phyloP scores from a whole-genome alignment of 1,140 invertebrate genomes.

The Ostrea edulis region DNA sequence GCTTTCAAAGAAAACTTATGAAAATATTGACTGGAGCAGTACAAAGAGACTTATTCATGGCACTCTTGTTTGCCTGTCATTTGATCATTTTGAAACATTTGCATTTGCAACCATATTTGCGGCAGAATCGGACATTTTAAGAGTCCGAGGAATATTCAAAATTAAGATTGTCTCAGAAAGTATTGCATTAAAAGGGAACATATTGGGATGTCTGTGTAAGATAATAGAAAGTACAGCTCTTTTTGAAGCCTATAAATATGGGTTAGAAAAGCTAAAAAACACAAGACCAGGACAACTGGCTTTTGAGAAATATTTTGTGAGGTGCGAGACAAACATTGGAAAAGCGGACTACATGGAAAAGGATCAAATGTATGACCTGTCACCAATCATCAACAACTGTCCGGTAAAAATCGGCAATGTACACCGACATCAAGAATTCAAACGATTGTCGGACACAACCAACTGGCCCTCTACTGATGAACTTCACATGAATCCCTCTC shows the following conservation, averaged over 20 bases:
- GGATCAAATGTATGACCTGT: constrained; percentile 57
- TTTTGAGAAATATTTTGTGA: constrained; percentile 71
- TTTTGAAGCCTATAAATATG: constrained; percentile 80
- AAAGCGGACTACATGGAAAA: constrained; percentile 62
- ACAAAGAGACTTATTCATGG: constrained; percentile 85
- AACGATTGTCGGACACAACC: background rate
- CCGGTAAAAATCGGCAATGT: background rate
- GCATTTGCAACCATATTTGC: constrained; percentile 84
- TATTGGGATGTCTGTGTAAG: constrained; percentile 44
- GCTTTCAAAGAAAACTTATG: constrained; percentile 63
- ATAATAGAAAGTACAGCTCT: constrained; percentile 80
- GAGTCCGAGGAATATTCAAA: background rate
- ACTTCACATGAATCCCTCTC: constrained; percentile 77
- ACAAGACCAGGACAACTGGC: constrained; percentile 72
- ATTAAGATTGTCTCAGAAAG: background rate
- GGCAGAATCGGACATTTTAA: constrained; percentile 40
- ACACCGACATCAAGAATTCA: background rate
- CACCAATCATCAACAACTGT: constrained; percentile 44
- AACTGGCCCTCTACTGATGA: constrained; percentile 68
- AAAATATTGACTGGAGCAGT: constrained; percentile 69
- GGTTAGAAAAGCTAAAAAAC: constrained; percentile 75
- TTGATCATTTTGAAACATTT: constrained; percentile 84
- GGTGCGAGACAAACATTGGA: constrained; percentile 58
- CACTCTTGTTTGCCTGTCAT: constrained; percentile 86
- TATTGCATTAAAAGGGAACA: background rate